Conservation (phyloP, 2,113 vertebrate species). For the Willisornis vidua region DNA sequence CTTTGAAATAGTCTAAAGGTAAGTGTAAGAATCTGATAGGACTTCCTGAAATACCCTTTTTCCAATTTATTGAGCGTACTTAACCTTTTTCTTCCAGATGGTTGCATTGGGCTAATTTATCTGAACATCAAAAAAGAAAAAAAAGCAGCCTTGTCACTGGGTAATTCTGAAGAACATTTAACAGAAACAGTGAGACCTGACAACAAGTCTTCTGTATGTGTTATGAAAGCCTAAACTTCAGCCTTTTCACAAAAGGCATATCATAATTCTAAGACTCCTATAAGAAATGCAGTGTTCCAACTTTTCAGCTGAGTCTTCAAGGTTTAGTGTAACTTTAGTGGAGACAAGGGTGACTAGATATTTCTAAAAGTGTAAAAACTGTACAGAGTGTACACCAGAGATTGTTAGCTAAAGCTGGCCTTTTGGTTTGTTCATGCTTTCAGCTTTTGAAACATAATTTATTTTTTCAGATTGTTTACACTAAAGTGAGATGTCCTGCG, state of each 20-base stretch:
- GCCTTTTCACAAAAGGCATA: neutral
- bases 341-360: neutral
- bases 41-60: conserved; percentile 15
- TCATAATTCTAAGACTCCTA: neutral
- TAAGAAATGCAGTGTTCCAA: neutral
- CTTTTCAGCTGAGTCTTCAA: neutral
- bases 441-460: neutral
- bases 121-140: neutral
- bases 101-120: neutral
- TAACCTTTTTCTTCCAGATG: conserved; percentile 4
- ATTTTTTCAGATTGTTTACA: neutral
- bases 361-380: neutral
- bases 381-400: neutral
- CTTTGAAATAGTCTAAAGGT: conserved; percentile 32
- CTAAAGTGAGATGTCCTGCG: neutral
- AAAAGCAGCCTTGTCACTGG: neutral
- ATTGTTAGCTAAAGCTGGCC: neutral
- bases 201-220: neutral
- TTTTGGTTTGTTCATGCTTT: neutral
- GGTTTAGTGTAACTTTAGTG: neutral
- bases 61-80: neutral
- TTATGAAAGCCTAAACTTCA: neutral
- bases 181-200: neutral
- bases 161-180: neutral
- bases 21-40: neutral